phyloP scores from a whole-genome alignment of 2,888 invertebrate species.

The Apamea monoglypha region DNA sequence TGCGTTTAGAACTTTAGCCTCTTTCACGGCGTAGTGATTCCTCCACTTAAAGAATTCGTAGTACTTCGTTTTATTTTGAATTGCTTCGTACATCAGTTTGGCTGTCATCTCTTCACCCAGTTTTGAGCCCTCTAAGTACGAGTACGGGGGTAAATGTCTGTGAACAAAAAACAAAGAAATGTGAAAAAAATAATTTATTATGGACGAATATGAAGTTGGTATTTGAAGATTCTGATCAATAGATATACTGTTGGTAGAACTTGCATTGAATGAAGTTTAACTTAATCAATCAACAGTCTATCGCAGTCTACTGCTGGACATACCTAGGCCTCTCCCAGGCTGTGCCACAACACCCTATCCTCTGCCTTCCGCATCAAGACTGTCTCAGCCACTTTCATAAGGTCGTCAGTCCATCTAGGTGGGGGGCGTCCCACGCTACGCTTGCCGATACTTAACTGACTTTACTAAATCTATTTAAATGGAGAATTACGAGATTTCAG shows the following conservation, averaged over 20 bases:
- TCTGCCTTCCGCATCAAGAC: no score
- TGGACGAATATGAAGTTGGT: no score
- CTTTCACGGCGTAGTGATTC: slow-evolving; percentile 75
- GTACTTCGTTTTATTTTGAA: slow-evolving; percentile 71
- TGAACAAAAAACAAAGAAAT: slow-evolving; percentile 29
- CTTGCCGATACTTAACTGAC: not conserved
- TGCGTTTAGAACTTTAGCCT: slow-evolving; percentile 70
- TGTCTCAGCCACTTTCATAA: no score
- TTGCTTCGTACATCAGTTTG: slow-evolving; percentile 72
- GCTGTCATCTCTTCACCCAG: slow-evolving; percentile 73
- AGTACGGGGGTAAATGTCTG: slow-evolving; percentile 78
- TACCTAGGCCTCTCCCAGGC: no score
- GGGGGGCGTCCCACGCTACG: no score
- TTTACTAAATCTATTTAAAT: no score
- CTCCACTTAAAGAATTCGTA: slow-evolving; percentile 81
- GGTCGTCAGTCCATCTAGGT: no score
- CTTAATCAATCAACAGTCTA: no score
- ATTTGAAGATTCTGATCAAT: not conserved
- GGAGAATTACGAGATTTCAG: not conserved
- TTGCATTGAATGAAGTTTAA: not conserved
- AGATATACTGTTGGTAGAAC: not conserved
- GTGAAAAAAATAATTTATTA: not conserved
- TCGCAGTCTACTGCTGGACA: no score
- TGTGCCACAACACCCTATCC: no score
- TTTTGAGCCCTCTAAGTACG: slow-evolving; percentile 74